phyloP scores from a whole-genome alignment of 2,888 invertebrate genomes.

The Cataglyphis altisquamis region DNA sequence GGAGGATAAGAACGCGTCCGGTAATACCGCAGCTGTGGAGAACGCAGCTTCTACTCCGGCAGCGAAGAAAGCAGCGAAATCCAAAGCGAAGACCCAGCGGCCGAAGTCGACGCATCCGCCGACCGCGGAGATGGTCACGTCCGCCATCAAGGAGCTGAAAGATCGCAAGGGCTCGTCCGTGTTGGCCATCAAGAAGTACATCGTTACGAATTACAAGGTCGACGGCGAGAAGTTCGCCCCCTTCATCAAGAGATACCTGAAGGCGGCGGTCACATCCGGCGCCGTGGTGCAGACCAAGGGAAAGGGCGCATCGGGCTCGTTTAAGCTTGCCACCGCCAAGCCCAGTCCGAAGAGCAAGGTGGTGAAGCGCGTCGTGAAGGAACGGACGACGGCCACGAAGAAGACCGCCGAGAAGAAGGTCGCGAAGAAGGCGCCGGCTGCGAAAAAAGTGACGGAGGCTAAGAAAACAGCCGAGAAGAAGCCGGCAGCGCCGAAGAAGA shows the following conservation, averaged over 20 bases:
- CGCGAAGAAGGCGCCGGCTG: slow-evolving; percentile 43
- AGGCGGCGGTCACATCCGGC: slow-evolving; percentile 87
- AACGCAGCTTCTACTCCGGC: slow-evolving; percentile 44
- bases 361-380: slow-evolving; percentile 23
- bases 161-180: slow-evolving; percentile 89
- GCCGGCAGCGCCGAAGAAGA: slow-evolving; percentile 62
- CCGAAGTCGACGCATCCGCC: slow-evolving; percentile 87
- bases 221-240: slow-evolving; percentile 88
- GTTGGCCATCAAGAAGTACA: slow-evolving; percentile 89
- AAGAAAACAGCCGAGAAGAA: slow-evolving; percentile 68
- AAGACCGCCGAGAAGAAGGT: slow-evolving; percentile 28
- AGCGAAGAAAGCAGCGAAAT: slow-evolving; percentile 63
- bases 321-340: slow-evolving; percentile 84
- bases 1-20: slow-evolving; percentile 60
- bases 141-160: slow-evolving; percentile 87
- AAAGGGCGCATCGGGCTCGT: slow-evolving; percentile 87
- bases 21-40: slow-evolving; percentile 51
- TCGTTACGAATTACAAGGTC: slow-evolving; percentile 88
- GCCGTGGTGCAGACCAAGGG: slow-evolving; percentile 87
- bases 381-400: neutral
- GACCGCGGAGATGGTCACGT: slow-evolving; percentile 88
- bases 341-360: slow-evolving; percentile 39
- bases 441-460: slow-evolving; percentile 73
- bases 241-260: slow-evolving; percentile 89
- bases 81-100: slow-evolving; percentile 73